These are phyloP conservation scores for Anolis apletophallus DNA, from an alignment of 2,797 vertebrate genomes.

Conservation along the genomic window DNA sequence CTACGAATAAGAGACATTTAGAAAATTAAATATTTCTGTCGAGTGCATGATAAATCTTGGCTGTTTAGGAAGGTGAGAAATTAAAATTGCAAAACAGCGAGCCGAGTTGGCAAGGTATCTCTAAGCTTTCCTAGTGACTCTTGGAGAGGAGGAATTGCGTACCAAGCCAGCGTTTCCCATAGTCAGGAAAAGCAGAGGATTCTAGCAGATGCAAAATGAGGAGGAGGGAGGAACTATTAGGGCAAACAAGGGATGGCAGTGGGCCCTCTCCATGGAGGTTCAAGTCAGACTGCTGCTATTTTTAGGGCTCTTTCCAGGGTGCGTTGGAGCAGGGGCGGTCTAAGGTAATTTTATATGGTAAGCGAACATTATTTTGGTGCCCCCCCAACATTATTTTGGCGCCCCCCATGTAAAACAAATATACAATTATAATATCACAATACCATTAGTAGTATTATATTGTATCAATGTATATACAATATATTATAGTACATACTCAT, in stretches of 20 bases:
- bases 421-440: no score
- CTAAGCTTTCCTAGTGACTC: constrained; percentile 6
- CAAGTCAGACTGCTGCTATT: constrained; percentile 2
- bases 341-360: no score
- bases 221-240: not conserved
- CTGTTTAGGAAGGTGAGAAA: constrained; percentile 75
- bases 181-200: not conserved
- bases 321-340: no score
- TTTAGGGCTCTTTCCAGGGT: fast-evolving
- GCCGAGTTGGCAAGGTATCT: constrained; percentile 53
- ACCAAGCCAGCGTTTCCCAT: constrained; percentile 31
- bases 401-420: no score
- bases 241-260: not conserved
- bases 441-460: no score
- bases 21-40: constrained; percentile 77
- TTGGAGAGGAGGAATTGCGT: constrained; percentile 23
- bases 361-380: no score
- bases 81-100: constrained; percentile 74
- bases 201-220: not conserved
- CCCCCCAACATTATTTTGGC: no score
- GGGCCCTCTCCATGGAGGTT: not conserved
- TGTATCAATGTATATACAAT: no score
- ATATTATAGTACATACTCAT: no score
- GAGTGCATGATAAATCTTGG: constrained; percentile 66
- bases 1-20: constrained; percentile 54